Evolutionary conservation across 2,888 invertebrate species (phyloP), one percentile per base, ranked within the genome.

Genomic region (Drymonia ruficornis): DNA sequence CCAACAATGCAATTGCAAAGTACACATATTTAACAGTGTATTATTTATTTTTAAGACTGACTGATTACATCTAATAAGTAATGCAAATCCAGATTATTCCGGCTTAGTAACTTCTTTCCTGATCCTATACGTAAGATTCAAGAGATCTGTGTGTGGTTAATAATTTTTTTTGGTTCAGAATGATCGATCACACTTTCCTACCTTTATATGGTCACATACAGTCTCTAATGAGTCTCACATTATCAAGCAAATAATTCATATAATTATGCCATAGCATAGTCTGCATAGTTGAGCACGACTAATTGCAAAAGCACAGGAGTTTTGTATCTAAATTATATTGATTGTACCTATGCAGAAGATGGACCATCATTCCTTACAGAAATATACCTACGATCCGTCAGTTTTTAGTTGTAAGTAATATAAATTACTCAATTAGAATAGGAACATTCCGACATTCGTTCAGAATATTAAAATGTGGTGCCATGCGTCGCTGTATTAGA

Each of bases 1-100:
- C 70, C 74, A 80, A 76, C 74, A 73, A 74, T 75, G 71, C 63
- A 42, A 73, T 73, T 75, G 44, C 34, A 74, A 74, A 65, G 65
- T 77, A 78, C 68, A 4, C 15, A 28, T 15, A 74, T 70, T 72
- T 73, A 78, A 75, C 76, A 74, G 71, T 75, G 72, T 71, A 73
- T 67, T 76, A 78, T 78, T 78, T 79, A 76, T 76, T 75, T 73
- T 67, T 77, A 81, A 82, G 81, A 81, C 81, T 81, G 81, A 81
- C 68, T 72, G 70, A 74, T 71, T 73, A 74, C 53, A 50, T 38
- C 50, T 67, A 65, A 70, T 71, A 18, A 47, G 28, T 48, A 46
- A 50, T 50, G 28, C 31, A 50, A 50, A 60, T 69, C 61, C 57
- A 59, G 61, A 58, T 49, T 44, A 53, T 48, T 61, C 15, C 61